Evolutionary conservation across 1,140 invertebrate species (phyloP), one percentile per base, ranked within the genome.

Genomic region (Drosophila parabipectinata): DNA sequence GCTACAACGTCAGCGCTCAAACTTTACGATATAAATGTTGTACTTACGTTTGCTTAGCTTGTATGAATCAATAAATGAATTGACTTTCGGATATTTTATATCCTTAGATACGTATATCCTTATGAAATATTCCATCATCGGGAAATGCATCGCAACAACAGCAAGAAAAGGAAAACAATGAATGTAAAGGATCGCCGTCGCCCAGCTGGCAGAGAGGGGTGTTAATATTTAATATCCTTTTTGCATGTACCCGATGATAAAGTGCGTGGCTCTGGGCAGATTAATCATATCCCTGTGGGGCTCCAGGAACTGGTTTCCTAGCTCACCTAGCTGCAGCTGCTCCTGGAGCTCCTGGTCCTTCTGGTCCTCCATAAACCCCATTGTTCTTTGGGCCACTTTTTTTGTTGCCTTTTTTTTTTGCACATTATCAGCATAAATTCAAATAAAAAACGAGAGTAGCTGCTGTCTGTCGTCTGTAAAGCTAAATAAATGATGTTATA

Each of bases 401-500:
- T 48, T 47, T 28, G 18, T 41, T 48, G 45, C 21, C 21, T 21
- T 60, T 21, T 32, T 59, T 18, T 59, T 58, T 58, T 67, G 58
- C 79, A 88, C 79, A 89, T 88, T 89, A 88, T 84, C 83, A 88
- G 79, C 83, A 87, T 87, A 87, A 88, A 87, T 87, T 87, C 82
- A 87, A 87, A 87, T 87, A 85, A 82, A 87, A 87, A 61, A 75
- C 66, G 53, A 71, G 73, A 71, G 64, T 77, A 55, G 64, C 56
- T 77, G 67, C 67, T 69, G 63, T 69, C 67, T 69, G 67, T 69
- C 67, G 73, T 62, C 62, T 76, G 74, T 37, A 73, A 57, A 88
- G 83, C 62, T 87, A 88, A 88, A 87, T 87, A 87, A 87, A 87
- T 87, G 82, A 87, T 87, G 82, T 87, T 87, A 88, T 87, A 87